phyloP scores from a whole-genome alignment of 2,113 vertebrate species.

The Ia io region DNA sequence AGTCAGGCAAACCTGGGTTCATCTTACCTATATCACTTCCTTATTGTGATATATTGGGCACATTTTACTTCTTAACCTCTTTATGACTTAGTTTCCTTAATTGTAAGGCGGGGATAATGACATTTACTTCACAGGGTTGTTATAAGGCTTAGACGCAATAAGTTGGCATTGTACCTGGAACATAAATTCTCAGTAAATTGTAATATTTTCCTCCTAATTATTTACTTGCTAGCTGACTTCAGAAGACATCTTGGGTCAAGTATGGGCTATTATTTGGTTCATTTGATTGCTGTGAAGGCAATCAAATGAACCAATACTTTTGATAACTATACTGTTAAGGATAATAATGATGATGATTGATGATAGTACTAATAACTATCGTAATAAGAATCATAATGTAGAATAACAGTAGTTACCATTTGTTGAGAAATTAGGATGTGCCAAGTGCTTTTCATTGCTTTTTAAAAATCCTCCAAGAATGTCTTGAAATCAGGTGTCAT shows the following conservation, averaged over 20 bases:
- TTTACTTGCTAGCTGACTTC: constrained; percentile 9
- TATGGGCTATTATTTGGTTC: background rate
- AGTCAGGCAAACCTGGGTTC: background rate
- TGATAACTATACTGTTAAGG: background rate
- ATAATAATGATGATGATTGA: background rate
- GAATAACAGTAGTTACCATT: background rate
- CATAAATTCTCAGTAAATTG: background rate
- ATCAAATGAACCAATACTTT: background rate
- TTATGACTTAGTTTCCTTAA: constrained; percentile 7
- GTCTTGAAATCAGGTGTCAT: background rate
- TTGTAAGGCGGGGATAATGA: background rate
- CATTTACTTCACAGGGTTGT: background rate
- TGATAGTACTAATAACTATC: background rate
- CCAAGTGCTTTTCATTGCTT: background rate
- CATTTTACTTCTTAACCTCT: constrained; percentile 25
- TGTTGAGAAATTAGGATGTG: background rate
- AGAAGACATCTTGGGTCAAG: background rate
- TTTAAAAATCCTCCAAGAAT: background rate
- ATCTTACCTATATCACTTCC: background rate
- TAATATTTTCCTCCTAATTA: background rate
- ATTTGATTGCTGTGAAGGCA: background rate
- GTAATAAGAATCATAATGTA: background rate
- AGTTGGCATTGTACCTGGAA: background rate
- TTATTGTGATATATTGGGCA: background rate
- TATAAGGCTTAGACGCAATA: background rate